phyloP scores from a whole-genome alignment of 2,888 invertebrate genomes.

The Rhyacophila evoluta region DNA sequence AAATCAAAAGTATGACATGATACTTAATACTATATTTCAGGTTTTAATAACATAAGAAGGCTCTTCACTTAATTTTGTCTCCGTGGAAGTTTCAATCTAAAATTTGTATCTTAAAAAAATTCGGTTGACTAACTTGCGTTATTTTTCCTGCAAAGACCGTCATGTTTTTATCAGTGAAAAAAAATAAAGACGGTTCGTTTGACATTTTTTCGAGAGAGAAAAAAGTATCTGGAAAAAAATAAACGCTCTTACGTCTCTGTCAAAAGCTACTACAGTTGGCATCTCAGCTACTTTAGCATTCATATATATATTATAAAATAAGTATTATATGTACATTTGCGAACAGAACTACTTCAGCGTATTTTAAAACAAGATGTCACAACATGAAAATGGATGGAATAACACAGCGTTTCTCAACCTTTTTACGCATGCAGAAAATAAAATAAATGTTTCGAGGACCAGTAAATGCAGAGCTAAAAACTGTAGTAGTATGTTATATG shows the following conservation, averaged over 20 bases:
- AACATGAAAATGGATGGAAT: neutral
- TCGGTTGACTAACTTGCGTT: neutral
- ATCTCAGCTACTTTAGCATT: neutral
- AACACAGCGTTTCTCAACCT: too few relatives aligned
- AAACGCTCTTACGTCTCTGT: neutral
- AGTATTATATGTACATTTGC: neutral
- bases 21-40: too few relatives aligned
- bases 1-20: too few relatives aligned
- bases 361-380: neutral
- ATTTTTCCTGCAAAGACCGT: neutral
- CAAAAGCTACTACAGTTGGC: neutral
- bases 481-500: too few relatives aligned
- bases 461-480: too few relatives aligned
- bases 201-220: neutral
- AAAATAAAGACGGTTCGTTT: conserved; percentile 14
- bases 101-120: too few relatives aligned
- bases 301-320: neutral
- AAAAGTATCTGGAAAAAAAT: neutral
- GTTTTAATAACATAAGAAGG: too few relatives aligned
- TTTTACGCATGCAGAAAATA: too few relatives aligned
- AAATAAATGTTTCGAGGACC: too few relatives aligned
- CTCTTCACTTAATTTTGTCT: too few relatives aligned
- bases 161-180: neutral
- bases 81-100: too few relatives aligned
- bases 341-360: neutral